Evolutionary conservation across 2,113 vertebrate genomes (phyloP).

Genomic region (Nestor notabilis): DNA sequence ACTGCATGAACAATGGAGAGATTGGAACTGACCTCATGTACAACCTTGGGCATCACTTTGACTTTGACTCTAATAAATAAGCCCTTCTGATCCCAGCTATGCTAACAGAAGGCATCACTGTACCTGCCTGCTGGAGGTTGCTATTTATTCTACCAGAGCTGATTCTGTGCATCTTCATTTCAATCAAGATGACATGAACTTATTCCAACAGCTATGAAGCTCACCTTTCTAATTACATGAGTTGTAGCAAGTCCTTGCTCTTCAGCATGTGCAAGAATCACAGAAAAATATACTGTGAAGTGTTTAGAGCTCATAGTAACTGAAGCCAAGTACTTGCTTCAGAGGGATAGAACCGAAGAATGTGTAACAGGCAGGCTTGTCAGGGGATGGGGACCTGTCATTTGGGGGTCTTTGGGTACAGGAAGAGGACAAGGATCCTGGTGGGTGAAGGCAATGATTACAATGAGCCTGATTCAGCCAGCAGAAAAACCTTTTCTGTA

Average conservation of each 20-base stretch:
- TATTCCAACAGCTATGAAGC: neutral
- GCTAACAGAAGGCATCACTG: neutral
- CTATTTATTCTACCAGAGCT: neutral
- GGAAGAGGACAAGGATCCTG: neutral
- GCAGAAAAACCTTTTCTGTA: neutral
- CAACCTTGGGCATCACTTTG: neutral
- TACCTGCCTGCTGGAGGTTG: neutral
- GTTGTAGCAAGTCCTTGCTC: neutral
- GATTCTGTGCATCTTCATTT: neutral
- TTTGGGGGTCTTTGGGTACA: neutral
- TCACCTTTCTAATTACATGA: neutral
- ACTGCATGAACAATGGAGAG: neutral
- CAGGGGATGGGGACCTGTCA: neutral
- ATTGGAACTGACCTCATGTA: neutral
- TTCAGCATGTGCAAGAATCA: neutral
- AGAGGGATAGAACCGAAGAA: neutral
- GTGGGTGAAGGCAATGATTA: neutral
- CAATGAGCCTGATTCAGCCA: neutral
- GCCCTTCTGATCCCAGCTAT: neutral
- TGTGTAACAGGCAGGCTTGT: neutral
- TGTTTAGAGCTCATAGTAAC: neutral
- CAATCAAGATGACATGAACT: neutral
- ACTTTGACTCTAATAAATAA: neutral
- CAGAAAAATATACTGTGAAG: neutral
- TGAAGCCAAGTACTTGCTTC: neutral